Conservation (phyloP, 2,113 vertebrate genomes). For the Silurus glanis region DNA sequence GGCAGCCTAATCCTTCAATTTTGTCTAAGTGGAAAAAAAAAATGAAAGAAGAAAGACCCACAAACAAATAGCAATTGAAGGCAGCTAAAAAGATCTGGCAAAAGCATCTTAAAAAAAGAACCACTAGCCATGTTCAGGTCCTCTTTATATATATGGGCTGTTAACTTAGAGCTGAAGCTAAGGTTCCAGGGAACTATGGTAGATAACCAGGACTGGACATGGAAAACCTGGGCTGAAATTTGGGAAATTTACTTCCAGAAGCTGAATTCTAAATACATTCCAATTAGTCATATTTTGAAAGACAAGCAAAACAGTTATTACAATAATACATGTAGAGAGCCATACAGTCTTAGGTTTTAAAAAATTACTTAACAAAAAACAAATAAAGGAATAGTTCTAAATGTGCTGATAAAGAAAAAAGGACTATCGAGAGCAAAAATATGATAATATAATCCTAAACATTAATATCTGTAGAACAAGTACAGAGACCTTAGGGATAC, state of each 20-base stretch:
- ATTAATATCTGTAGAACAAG: not conserved
- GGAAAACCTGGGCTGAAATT: not conserved
- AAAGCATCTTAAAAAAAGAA: too few relatives aligned
- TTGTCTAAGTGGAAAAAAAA: too few relatives aligned
- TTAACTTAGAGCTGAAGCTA: not conserved
- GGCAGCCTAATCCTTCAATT: too few relatives aligned
- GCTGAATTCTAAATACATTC: not conserved
- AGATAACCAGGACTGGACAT: not conserved
- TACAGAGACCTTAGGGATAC: not conserved
- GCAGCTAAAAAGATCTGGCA: too few relatives aligned
- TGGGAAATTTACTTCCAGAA: not conserved
- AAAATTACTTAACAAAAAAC: not conserved
- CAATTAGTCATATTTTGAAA: not conserved
- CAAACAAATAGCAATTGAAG: too few relatives aligned
- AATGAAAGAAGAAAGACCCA: too few relatives aligned
- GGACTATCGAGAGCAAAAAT: not conserved
- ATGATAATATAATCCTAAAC: not conserved
- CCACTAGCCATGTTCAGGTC: not conserved
- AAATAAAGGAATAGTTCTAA: not conserved
- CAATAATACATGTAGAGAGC: not conserved
- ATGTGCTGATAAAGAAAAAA: not conserved
- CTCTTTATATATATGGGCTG: not conserved
- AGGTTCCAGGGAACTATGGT: not conserved
- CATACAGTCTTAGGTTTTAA: not conserved
- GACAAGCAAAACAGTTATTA: not conserved